Percentiles rank a stretch among this genome's conserved stretches.
Conservation (phyloP, 2,797 vertebrate genomes). For the Argyrosomus regius region DNA sequence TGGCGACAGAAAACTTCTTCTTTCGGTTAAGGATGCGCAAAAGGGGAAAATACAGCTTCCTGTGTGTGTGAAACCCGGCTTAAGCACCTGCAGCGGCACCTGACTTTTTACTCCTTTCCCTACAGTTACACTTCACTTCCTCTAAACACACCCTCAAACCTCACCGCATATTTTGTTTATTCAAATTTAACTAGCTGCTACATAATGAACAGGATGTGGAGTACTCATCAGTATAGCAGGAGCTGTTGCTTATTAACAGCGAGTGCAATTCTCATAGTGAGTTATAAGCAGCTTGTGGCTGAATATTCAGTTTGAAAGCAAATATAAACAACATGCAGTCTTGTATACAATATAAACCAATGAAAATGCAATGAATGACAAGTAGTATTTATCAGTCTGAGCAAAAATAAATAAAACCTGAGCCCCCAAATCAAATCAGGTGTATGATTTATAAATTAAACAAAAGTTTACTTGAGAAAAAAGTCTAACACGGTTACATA, state of each 20-base stretch:
- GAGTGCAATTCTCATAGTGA: not conserved
- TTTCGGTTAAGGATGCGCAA: slow-evolving; percentile 47
- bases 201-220: not conserved
- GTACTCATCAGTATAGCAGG: not conserved
- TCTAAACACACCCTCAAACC: not conserved
- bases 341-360: too few relatives aligned
- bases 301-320: not conserved
- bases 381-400: too few relatives aligned
- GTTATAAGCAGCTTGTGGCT: not conserved
- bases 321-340: not conserved
- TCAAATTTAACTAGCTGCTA: not conserved
- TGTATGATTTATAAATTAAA: not conserved
- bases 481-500: not conserved
- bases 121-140: slow-evolving; percentile 44
- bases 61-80: slow-evolving; percentile 23
- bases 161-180: too few relatives aligned
- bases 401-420: too few relatives aligned
- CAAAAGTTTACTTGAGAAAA: not conserved
- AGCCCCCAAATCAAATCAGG: not conserved
- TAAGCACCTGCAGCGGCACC: not conserved
- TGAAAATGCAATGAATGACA: not conserved
- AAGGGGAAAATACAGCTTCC: slow-evolving; percentile 66
- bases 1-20: slow-evolving; percentile 63
- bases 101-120: slow-evolving; percentile 12
- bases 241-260: not conserved